Evolutionary conservation across 1,140 invertebrate genomes (phyloP).

Genomic region (Neodiprion virginianus): DNA sequence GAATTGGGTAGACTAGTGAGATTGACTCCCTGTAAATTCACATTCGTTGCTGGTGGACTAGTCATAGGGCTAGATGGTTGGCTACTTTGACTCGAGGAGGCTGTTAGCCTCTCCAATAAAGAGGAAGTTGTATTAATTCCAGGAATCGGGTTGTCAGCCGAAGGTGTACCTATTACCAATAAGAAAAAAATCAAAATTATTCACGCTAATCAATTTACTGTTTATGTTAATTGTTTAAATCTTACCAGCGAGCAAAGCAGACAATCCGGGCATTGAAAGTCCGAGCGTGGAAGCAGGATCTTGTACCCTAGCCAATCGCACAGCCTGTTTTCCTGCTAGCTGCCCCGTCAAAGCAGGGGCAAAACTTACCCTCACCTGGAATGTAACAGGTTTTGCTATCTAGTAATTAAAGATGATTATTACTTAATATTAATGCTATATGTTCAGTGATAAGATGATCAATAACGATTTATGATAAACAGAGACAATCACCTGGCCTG

Average conservation of each 20-base stretch:
- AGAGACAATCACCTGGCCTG: slow-evolving; percentile 48
- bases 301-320: slow-evolving; percentile 56
- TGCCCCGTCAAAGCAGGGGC: slow-evolving; percentile 55
- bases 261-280: slow-evolving; percentile 62
- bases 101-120: slow-evolving; percentile 65
- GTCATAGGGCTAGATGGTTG: slow-evolving; percentile 63
- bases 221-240: slow-evolving; percentile 1
- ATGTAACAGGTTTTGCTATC: slow-evolving; percentile 7
- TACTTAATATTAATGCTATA: no score
- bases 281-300: slow-evolving; percentile 58
- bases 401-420: no score
- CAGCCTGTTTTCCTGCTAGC: slow-evolving; percentile 52
- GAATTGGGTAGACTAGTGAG: slow-evolving; percentile 76
- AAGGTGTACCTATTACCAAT: slow-evolving; percentile 65
- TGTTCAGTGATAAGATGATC: no score
- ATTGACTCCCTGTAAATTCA: slow-evolving; percentile 77
- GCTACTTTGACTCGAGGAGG: slow-evolving; percentile 58
- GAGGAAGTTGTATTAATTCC: slow-evolving; percentile 64
- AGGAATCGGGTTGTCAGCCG: slow-evolving; percentile 67
- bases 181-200: slow-evolving; percentile 31
- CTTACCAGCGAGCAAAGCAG: slow-evolving; percentile 61
- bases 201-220: slow-evolving; percentile 6
- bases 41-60: slow-evolving; percentile 65
- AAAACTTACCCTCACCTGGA: slow-evolving; percentile 55
- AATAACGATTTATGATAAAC: no score